Base-by-base conservation (phyloP, 1,140 invertebrate species). In the Drosophila insularis region DNA sequence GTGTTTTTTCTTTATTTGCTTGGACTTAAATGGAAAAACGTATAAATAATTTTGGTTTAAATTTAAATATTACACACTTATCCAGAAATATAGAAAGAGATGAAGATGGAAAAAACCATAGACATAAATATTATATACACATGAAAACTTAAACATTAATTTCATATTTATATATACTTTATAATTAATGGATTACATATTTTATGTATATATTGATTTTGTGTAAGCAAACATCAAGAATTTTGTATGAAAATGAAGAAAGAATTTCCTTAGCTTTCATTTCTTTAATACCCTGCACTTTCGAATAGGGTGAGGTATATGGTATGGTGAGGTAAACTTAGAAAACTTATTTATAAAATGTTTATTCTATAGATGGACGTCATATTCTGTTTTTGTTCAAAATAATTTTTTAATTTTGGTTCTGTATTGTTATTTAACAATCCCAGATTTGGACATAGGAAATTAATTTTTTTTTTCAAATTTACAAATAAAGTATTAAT, bases 11-110 rank as follows among this genome's bases (percentile, higher is more conserved):
- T 46, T 40, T 10, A 43, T 77, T 62, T 46, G 68, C 68, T 68
- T 68, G 75, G 50, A 76, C 81, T 81, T 85, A 86, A 76, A 69
- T 71, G 40, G 61, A 79, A 87, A 79, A 75, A 50, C 43, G 75
- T 86, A 86, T 87, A 78, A 87, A 87, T 86, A 86, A 65, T 79
- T 53, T 32, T 59, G 43, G 60, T 61, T 46, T 62, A 50, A 50
- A 50, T 50, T 50, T 50, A 50, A 50, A 50, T 50, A 50, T 50
- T 68, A 59, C 40, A 46, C 35, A 37, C 58, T 39, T 32, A 40
- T 23, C 31, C 23, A n/a, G 37, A 37, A 4, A 27, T 19, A 23
- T 40, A 39, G 37, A 43, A 23, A 19, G 11, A 7, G n/a, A 46
- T 43, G 39, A 14, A 46, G 23, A 35, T 23, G 23, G n/a, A 63